A percentile compares a stretch with the other conserved stretches of the same genome.
These are phyloP conservation scores for Onychostruthus taczanowskii DNA, from an alignment of 2,113 vertebrate genomes.

Conservation along the genomic window DNA sequence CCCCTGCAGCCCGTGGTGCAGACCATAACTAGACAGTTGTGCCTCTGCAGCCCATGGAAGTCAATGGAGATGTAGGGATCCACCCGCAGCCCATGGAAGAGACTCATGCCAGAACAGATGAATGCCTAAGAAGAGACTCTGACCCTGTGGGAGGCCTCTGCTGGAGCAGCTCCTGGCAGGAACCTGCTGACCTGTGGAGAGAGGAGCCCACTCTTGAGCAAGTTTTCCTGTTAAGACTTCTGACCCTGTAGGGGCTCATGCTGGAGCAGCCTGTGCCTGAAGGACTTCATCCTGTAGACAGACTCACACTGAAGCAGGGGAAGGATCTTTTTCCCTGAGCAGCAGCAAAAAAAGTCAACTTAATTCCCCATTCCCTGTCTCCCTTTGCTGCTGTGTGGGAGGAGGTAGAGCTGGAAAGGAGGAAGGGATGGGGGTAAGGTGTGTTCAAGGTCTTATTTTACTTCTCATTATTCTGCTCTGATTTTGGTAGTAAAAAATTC, in stretches of 20 bases:
- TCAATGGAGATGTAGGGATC: accelerated
- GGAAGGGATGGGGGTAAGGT: accelerated
- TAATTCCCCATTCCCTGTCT: neutral
- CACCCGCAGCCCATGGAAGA: neutral
- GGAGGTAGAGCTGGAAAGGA: neutral
- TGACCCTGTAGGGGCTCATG: neutral
- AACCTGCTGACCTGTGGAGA: neutral
- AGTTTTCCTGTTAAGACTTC: neutral
- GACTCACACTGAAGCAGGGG: neutral
- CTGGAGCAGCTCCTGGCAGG: neutral
- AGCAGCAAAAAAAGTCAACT: neutral
- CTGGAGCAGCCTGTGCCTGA: neutral
- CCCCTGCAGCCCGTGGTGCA: accelerated
- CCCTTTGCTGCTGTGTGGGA: neutral
- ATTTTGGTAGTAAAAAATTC: neutral
- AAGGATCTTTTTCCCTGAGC: neutral
- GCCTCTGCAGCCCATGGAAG: neutral
- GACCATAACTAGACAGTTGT: neutral
- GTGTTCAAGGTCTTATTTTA: neutral
- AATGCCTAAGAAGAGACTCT: neutral
- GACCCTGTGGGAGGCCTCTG: too few species aligned
- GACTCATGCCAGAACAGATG: accelerated
- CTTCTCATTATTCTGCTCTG: neutral
- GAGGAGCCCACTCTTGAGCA: accelerated
- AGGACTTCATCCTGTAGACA: too few species aligned